Percentiles rank a stretch among this genome's conserved stretches.
Evolutionary conservation across 1,140 invertebrate genomes (phyloP).

Genomic region (Lasioglossum albipes): DNA sequence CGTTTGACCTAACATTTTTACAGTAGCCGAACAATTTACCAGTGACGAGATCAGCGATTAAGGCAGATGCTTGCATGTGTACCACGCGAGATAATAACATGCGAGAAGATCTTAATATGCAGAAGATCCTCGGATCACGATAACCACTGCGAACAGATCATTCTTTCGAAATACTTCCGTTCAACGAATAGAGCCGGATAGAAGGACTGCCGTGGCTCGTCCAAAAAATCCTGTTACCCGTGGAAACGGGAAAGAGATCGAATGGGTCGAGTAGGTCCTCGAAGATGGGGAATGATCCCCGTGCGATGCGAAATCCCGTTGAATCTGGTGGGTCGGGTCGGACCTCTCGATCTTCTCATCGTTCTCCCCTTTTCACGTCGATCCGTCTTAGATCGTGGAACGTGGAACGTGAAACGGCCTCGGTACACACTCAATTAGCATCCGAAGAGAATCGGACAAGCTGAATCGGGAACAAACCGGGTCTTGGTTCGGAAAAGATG

Average conservation of each 20-base stretch:
- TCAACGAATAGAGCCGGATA: constrained; percentile 17
- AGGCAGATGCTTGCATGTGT: too few species aligned
- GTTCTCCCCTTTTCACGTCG: constrained; percentile 6
- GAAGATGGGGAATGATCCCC: constrained; percentile 24
- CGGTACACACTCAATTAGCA: constrained; percentile 50
- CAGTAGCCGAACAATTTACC: too few species aligned
- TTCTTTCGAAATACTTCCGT: constrained; percentile 23
- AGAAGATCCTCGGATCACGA: background rate
- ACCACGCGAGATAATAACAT: too few species aligned
- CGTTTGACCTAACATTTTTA: too few species aligned
- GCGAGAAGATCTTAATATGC: background rate
- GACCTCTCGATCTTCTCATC: constrained; percentile 14
- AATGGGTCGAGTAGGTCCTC: constrained; percentile 1
- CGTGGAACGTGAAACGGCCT: constrained; percentile 9
- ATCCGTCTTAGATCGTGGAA: constrained; percentile 23
- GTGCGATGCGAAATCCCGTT: constrained; percentile 3
- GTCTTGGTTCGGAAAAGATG: constrained; percentile 7
- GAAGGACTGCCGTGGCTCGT: background rate
- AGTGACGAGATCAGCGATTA: too few species aligned
- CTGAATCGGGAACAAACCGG: constrained; percentile 28
- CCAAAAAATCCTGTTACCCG: constrained; percentile 37
- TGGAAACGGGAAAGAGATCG: background rate
- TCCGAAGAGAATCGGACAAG: constrained; percentile 24
- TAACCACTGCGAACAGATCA: background rate
- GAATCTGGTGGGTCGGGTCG: background rate